phyloP scores from a whole-genome alignment of 2,888 invertebrate species.

The Rhingia campestris region DNA sequence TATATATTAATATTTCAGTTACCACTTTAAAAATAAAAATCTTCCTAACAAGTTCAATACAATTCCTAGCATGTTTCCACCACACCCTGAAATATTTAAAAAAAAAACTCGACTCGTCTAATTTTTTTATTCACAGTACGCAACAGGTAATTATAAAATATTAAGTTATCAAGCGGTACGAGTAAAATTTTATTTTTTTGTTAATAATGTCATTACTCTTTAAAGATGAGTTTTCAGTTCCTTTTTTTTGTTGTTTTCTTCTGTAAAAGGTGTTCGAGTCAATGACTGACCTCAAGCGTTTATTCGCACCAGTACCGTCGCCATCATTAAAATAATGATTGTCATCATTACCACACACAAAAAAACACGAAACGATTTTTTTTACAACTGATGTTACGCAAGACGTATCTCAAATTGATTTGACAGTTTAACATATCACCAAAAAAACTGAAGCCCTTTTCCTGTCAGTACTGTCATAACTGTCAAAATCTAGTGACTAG shows the following conservation, averaged over 20 bases:
- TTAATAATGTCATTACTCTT: conserved; percentile 34
- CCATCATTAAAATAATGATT: conserved; percentile 48
- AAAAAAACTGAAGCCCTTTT: neutral
- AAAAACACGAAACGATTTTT: neutral
- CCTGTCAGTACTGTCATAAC: conserved; percentile 20
- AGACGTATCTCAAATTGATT: conserved; percentile 62
- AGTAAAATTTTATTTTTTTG: conserved; percentile 20
- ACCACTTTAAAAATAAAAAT: too few relatives aligned
- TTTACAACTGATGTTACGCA: conserved; percentile 50
- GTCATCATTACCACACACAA: conserved; percentile 13
- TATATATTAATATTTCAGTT: too few relatives aligned
- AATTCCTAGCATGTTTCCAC: neutral
- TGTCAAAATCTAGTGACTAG: conserved; percentile 40
- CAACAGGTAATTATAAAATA: conserved; percentile 21
- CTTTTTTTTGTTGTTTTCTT: neutral
- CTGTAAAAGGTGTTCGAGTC: conserved; percentile 38
- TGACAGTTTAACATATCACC: conserved; percentile 46
- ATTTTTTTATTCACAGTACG: conserved; percentile 28
- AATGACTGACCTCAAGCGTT: conserved; percentile 62
- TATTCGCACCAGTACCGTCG: conserved; percentile 51
- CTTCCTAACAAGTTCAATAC: too few relatives aligned
- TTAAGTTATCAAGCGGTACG: conserved; percentile 22
- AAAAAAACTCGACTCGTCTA: conserved; percentile 1
- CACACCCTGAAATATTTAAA: conserved; percentile 9
- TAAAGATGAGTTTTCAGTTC: conserved; percentile 12